Base-by-base conservation (phyloP, 2,888 invertebrate species). In the Melinaea menophilus region DNA sequence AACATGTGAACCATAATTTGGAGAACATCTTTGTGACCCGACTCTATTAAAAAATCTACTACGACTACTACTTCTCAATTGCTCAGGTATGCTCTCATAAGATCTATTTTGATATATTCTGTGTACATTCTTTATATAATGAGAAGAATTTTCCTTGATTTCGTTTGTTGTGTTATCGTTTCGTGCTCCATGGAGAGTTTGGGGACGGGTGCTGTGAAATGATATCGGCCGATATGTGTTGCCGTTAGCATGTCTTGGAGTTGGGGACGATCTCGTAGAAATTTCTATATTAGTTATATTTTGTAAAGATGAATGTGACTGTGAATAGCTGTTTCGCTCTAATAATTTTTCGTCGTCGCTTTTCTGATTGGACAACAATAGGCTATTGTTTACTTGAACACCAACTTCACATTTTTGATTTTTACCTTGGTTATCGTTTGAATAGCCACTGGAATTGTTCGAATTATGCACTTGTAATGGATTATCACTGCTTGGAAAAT, bases 281-380 rank as follows among this genome's bases (percentile, higher is more conserved):
- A 90, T 89, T 82, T 91, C 91, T 65, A 90, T 90, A 69, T 90
- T 90, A 5, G 89, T 90, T 62, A 91, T 87, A 74, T 91, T 91
- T 78, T 91, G 91, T 62, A 90, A 78, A 56, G 90, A 88, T 41
- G 88, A 76, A 45, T 86, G 82, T 57, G 84, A 73, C 70, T 87
- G 86, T 33, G 85, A 75, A 62, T 84, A 84, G 68, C 79, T 78
- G 69, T 84, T 80, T 68, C 86, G 81, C 73, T 91, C 91, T 63
- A 88, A 71, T 72, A 91, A 75, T 72, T 91, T 91, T 79, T 91
- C 91, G 66, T 91, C 91, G 62, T 91, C 91, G 73, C 91, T 91
- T 75, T 90, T 91, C 75, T 89, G 89, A 74, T 85, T 90, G 62
- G 84, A 81, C 72, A 77, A 75, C 61, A 80, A 68, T 58, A 77